Conservation (phyloP, 2,888 invertebrate genomes). For the Oscheius sp. region DNA sequence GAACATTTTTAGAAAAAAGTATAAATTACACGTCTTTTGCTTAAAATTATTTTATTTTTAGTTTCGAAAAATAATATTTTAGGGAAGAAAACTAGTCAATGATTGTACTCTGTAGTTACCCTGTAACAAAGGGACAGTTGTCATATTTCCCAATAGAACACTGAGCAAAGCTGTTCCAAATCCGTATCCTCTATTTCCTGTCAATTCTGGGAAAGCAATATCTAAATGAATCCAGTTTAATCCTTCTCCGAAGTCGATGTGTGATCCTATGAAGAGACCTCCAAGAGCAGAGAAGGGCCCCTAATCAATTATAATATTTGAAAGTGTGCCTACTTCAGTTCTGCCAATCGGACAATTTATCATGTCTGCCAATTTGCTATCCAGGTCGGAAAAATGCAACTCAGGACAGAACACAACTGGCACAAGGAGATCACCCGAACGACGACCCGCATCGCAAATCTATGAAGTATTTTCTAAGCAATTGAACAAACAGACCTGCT, state of each 20-base stretch:
- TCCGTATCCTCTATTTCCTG: conserved; percentile 55
- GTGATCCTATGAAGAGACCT: conserved; percentile 84
- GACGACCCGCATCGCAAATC: conserved; percentile 76
- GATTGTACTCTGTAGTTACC: too few species aligned
- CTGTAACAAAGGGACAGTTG: conserved; percentile 1
- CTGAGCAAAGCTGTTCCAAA: conserved; percentile 73
- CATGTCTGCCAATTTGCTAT: conserved; percentile 86
- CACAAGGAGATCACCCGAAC: conserved; percentile 83
- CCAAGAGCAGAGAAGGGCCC: conserved; percentile 88
- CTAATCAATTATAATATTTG: too few species aligned
- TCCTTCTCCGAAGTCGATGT: conserved; percentile 75
- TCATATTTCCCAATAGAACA: conserved; percentile 1
- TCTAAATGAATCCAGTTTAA: conserved; percentile 87
- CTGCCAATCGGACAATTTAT: conserved; percentile 78
- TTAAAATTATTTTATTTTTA: too few species aligned
- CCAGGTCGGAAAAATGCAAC: conserved; percentile 82
- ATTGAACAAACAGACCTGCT: conserved; percentile 65
- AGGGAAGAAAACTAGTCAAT: too few species aligned
- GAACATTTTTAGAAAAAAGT: too few species aligned
- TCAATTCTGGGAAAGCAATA: conserved; percentile 84
- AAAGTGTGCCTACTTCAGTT: too few species aligned
- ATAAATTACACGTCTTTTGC: too few species aligned
- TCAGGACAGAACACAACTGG: conserved; percentile 88
- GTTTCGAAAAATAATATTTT: too few species aligned
- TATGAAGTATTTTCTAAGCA: too few species aligned